Percentiles rank a stretch among this genome's conserved stretches.
Evolutionary conservation across 2,113 vertebrate species (phyloP).

Genomic region (Silurus asotus): DNA sequence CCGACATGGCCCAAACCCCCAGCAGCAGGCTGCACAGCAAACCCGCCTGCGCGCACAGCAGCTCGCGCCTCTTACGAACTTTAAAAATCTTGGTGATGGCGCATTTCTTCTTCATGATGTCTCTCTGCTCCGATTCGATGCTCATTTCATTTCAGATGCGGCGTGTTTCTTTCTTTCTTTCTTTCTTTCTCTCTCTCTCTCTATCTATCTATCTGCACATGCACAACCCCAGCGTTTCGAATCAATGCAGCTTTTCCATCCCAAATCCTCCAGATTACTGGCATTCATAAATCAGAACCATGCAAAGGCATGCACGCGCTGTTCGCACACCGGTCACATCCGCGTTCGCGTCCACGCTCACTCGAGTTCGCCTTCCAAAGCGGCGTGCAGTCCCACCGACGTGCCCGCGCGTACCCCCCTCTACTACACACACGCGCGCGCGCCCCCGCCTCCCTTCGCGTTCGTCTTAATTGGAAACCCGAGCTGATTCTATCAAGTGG

Average conservation of each 20-base stretch:
- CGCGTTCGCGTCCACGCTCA: not conserved
- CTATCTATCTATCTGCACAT: not conserved
- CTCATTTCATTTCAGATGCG: conserved; percentile 63
- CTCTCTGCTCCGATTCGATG: conserved; percentile 67
- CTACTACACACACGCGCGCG: not conserved
- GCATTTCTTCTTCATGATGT: conserved; percentile 67
- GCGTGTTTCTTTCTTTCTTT: conserved; percentile 3
- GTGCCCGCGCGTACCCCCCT: not conserved
- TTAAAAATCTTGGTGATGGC: conserved; percentile 78
- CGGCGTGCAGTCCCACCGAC: not conserved
- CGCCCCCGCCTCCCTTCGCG: not conserved
- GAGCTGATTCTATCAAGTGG: conserved; percentile 66
- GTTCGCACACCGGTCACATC: not conserved
- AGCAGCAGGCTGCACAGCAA: conserved; percentile 88
- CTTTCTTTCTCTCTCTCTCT: not conserved
- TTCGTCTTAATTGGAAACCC: conserved; percentile 58
- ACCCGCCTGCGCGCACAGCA: conserved; percentile 87
- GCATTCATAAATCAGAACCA: not conserved
- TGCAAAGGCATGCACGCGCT: not conserved
- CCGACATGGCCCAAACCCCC: conserved; percentile 84
- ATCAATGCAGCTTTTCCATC: conserved; percentile 56
- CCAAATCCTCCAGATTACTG: conserved; percentile 44
- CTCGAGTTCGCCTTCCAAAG: not conserved
- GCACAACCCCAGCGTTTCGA: conserved; percentile 15
- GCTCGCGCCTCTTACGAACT: conserved; percentile 92